Evolutionary conservation across 2,888 invertebrate species (phyloP), one percentile per base, ranked within the genome.

Genomic region (Hydropsyche betteni): DNA sequence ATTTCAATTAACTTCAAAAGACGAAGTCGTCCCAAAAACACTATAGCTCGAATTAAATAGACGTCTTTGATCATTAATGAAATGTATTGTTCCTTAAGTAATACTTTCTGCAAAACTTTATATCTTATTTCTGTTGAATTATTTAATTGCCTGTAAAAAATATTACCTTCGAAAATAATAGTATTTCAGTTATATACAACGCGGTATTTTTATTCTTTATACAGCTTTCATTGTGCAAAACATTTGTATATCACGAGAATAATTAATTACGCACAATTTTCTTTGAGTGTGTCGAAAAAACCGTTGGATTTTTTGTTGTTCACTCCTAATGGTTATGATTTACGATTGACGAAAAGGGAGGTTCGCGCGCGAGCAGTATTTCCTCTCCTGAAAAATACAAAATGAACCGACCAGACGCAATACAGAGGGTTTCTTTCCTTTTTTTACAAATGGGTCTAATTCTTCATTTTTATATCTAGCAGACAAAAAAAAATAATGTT

Each of bases 401-500:
- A 51, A 70, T 53, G 70, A 53, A 70, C 52, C 70, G 70, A 51
- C 36, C 52, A 70, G 53, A 51, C 52, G 70, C 70, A 53, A 70
- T 53, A 53, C 70, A 53, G 70, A 70, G 53, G 70, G 70, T 53
- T 70, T 51, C 53, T 64, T 64, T 36, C 36, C 64, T 36, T 64
- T 64, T 70, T 52, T 70, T 70, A 70, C 70, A 70, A 70, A 70
- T 70, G 53, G 70, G 24, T 52, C 70, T 70, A 70, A 70, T 70
- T 70, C 70, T 70, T 70, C 70, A 70, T 70, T 70, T 70, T 70
- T 70, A 70, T 70, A 53, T 70, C 52, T 53, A 70, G 52, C 70
- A 70, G 70, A 70, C 70, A 70, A 36, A 70, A 64, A 24, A 24
- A 70, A 70, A 69, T 51, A 51, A 70, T 53, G 70, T 70, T 53